phyloP scores from a whole-genome alignment of 64 coral and sea anemone genomes.

The Astreopora myriophthalma region DNA sequence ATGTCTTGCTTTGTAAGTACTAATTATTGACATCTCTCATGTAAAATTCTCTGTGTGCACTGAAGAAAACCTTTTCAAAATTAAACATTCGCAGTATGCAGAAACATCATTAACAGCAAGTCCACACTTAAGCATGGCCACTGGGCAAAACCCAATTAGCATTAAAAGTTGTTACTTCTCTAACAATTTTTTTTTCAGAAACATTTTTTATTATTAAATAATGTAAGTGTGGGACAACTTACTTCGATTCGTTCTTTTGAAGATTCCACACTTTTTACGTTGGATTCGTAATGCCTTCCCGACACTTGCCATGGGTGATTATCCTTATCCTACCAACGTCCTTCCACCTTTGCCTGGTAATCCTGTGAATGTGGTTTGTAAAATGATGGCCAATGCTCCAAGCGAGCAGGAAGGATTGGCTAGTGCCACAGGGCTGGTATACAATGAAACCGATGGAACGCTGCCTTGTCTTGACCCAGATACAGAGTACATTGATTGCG shows the following conservation, averaged over 20 bases:
- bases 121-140: too few species aligned
- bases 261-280: slow-evolving; percentile 85
- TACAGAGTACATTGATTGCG: slow-evolving; percentile 90
- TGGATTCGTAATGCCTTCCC: slow-evolving; percentile 97
- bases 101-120: too few species aligned
- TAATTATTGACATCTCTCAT: too few species aligned
- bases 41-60: too few species aligned
- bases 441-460: slow-evolving; percentile 80
- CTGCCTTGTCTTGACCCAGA: slow-evolving; percentile 88
- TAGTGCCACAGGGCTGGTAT: slow-evolving; percentile 72
- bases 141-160: too few species aligned
- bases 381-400: slow-evolving; percentile 63
- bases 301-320: slow-evolving; percentile 89
- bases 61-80: too few species aligned
- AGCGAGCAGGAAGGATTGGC: slow-evolving; percentile 79
- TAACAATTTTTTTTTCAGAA: not conserved
- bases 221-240: too few species aligned
- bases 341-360: slow-evolving; percentile 84
- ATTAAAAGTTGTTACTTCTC: too few species aligned
- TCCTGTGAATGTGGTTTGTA: slow-evolving; percentile 92
- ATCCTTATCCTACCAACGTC: slow-evolving; percentile 84
- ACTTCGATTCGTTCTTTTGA: not conserved
- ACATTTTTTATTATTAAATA: too few species aligned
- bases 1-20: too few species aligned
- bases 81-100: too few species aligned